Evolutionary conservation across 2,113 vertebrate species (phyloP), one percentile per base, ranked within the genome.

Genomic region (Girardinichthys multiradiatus): DNA sequence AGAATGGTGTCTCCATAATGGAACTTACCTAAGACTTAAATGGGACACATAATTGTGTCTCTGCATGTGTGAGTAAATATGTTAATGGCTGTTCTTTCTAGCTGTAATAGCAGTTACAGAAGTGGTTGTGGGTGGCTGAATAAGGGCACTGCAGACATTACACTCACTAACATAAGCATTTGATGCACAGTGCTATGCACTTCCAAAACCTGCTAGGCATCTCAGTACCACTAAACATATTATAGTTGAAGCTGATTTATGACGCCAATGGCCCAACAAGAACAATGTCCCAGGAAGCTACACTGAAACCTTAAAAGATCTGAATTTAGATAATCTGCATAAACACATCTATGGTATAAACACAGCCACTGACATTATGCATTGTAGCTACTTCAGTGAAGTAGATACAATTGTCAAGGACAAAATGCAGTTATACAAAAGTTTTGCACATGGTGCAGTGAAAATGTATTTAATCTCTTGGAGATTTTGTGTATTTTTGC

Each of bases 91-190:
- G 37, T 74, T 74, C 64, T 66, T 29, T 69, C 48, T 11, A 31
- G 64, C 77, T 69, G 21, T 48, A 74, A 81, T 69, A 65, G 30
- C 68, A 31, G 69, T 72, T 27, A 39, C 4, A 68, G 1, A 42
- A 77, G 76, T 80, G 67, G 17, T 30, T 45, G 57, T 74, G 69
- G 64, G 79, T 77, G 78, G 80, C 67, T 57, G 30, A 68, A 77
- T 74, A 19, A 82, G 75, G 58, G 51, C 66, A 69, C 82, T 71
- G 77, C 65, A 84, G 74, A 61, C 58, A 70, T 69, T 72, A 62
- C 61, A 76, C 51, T 57, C 51, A 77, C 68, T 0, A 66, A 61
- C 70, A 57, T 54, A 64, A 79, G 75, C 69, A 68, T 64, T 54
- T 31, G 68, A 26, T 72, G 71, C 64, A 68, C 35, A 74, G 37